Percentiles rank a stretch among this genome's conserved stretches.
These are phyloP conservation scores for Psilopsiagon aurifrons DNA, from an alignment of 2,113 vertebrate genomes.

Conservation along the genomic window DNA sequence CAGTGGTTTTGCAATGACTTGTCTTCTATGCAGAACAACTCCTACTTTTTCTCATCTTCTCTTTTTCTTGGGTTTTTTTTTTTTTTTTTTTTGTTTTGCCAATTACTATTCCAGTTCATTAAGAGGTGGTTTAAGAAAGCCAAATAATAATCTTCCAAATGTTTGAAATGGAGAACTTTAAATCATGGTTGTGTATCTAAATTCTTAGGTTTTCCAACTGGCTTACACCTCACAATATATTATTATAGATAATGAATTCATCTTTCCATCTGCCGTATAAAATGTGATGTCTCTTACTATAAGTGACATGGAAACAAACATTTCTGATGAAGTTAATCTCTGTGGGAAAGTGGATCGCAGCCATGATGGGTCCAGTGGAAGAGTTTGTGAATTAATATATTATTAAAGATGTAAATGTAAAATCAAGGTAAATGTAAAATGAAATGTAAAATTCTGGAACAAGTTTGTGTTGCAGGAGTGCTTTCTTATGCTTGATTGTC, in stretches of 20 bases:
- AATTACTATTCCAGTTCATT: background rate
- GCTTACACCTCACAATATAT: constrained; percentile 35
- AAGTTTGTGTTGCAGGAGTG: background rate
- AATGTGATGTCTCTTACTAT: constrained; percentile 17
- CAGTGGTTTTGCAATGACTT: background rate
- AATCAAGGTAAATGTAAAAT: too few species aligned
- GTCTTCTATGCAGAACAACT: background rate
- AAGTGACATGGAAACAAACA: constrained; percentile 33
- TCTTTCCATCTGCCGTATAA: constrained; percentile 29
- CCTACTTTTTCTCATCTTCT: background rate
- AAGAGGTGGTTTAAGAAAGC: background rate
- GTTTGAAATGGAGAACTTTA: background rate
- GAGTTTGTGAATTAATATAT: background rate
- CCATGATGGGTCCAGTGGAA: background rate
- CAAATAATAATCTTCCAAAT: background rate
- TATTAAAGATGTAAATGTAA: background rate
- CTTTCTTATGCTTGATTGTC: background rate
- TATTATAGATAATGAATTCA: constrained; percentile 44
- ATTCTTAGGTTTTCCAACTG: background rate
- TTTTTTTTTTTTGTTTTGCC: background rate
- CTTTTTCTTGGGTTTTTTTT: background rate
- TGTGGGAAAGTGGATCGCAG: constrained; percentile 2
- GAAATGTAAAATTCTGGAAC: constrained; percentile 1
- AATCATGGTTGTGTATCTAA: background rate
- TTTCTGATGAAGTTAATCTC: background rate